Evolutionary conservation across 2,888 invertebrate species (phyloP).

Genomic region (Catotricha subobsoleta): DNA sequence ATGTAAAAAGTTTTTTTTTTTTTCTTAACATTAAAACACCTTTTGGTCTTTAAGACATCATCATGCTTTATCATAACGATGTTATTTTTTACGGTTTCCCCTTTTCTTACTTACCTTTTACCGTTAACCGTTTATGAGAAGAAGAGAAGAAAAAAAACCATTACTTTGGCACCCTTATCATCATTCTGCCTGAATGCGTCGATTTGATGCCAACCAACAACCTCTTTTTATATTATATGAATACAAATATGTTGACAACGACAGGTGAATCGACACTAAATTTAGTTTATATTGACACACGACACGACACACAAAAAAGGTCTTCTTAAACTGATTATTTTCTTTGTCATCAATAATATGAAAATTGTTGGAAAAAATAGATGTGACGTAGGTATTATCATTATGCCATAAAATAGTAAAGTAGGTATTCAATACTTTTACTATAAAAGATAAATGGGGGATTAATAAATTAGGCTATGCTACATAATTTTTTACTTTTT

Average conservation of each 20-base stretch:
- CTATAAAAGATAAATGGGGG: too few relatives aligned
- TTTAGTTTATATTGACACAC: background rate
- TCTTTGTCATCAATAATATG: too few relatives aligned
- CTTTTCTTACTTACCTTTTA: background rate
- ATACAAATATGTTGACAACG: conserved; percentile 2
- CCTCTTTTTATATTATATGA: background rate
- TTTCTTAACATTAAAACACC: conserved; percentile 1
- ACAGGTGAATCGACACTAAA: conserved; percentile 7
- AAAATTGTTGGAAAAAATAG: too few relatives aligned
- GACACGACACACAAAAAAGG: too few relatives aligned
- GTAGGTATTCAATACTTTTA: too few relatives aligned
- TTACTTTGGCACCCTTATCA: conserved; percentile 7
- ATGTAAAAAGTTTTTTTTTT: conserved; percentile 3
- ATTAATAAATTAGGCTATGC: too few relatives aligned
- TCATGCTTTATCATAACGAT: background rate
- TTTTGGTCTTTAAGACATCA: conserved; percentile 5
- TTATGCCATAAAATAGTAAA: too few relatives aligned
- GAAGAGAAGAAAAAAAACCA: background rate
- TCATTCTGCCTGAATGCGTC: conserved; percentile 8
- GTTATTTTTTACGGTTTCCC: background rate
- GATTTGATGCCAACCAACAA: conserved; percentile 6
- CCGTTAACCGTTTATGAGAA: conserved; percentile 1
- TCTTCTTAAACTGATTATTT: too few relatives aligned
- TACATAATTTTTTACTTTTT: too few relatives aligned
- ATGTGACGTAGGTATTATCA: too few relatives aligned